Evolutionary conservation across 2,113 vertebrate genomes (phyloP).

Genomic region (Formicarius rufipectus): DNA sequence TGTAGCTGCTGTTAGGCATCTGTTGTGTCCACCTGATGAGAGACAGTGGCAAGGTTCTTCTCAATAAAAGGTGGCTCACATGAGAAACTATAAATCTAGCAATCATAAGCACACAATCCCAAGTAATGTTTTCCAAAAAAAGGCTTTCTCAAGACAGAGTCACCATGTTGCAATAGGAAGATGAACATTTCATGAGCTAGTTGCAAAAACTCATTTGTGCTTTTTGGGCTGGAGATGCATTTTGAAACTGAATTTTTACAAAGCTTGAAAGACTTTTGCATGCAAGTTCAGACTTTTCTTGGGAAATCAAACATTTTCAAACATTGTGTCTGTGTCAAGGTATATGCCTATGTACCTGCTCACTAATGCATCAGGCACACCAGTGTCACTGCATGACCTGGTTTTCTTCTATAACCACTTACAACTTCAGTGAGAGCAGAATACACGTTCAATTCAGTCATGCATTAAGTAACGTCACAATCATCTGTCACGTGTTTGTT

Average conservation of each 20-base stretch:
- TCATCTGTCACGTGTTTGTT: neutral
- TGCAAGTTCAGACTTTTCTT: neutral
- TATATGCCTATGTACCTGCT: neutral
- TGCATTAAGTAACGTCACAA: neutral
- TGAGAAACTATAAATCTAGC: too few species aligned
- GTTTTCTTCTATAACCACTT: neutral
- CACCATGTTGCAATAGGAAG: neutral
- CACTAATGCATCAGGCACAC: neutral
- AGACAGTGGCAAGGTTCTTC: neutral
- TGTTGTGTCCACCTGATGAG: neutral
- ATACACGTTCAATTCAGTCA: neutral
- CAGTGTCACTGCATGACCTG: neutral
- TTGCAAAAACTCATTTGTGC: neutral
- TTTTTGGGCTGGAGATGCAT: neutral
- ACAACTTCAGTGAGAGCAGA: neutral
- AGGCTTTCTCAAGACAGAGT: neutral
- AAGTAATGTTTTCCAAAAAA: neutral
- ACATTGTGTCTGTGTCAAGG: neutral
- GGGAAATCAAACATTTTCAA: neutral
- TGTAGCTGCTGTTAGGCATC: neutral
- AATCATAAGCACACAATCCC: neutral
- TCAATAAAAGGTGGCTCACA: neutral
- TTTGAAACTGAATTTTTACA: neutral
- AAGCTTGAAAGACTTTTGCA: neutral
- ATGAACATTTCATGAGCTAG: neutral